Evolutionary conservation across 2,113 vertebrate species (phyloP).

Genomic region (Halcyon senegalensis): DNA sequence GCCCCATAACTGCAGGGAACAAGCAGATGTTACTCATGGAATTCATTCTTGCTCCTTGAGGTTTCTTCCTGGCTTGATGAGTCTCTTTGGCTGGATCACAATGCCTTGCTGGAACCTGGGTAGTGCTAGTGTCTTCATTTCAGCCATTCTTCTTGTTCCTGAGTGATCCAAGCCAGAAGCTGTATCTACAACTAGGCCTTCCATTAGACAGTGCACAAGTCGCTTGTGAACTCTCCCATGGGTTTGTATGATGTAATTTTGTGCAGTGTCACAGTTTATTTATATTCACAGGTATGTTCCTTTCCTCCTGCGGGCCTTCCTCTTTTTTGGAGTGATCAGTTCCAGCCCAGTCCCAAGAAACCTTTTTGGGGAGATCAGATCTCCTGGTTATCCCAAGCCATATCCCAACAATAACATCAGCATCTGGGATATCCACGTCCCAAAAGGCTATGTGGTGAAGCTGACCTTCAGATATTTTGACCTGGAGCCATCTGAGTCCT

Average conservation of each 20-base stretch:
- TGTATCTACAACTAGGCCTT: background rate
- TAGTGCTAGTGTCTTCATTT: background rate
- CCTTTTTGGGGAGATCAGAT: slow-evolving; percentile 81
- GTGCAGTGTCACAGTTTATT: background rate
- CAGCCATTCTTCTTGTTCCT: background rate
- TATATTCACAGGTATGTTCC: slow-evolving; percentile 54
- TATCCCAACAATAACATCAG: slow-evolving; percentile 80
- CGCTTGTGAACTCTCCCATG: background rate
- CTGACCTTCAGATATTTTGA: slow-evolving; percentile 89
- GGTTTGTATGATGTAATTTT: background rate
- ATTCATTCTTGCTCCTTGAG: background rate
- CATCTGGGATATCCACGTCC: slow-evolving; percentile 82
- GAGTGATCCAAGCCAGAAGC: background rate
- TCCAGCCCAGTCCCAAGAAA: slow-evolving; percentile 1
- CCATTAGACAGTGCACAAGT: background rate
- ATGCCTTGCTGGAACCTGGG: background rate
- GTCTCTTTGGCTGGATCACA: background rate
- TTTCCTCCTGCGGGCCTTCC: background rate
- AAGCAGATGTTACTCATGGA: background rate
- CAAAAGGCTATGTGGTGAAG: slow-evolving; percentile 83
- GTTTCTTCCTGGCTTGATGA: background rate
- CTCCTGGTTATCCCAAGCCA: slow-evolving; percentile 84
- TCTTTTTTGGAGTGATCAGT: background rate
- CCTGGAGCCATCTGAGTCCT: slow-evolving; percentile 85
- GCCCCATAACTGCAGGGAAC: background rate